phyloP scores from a whole-genome alignment of 1,140 invertebrate species.

The Calephelis virginiensis region DNA sequence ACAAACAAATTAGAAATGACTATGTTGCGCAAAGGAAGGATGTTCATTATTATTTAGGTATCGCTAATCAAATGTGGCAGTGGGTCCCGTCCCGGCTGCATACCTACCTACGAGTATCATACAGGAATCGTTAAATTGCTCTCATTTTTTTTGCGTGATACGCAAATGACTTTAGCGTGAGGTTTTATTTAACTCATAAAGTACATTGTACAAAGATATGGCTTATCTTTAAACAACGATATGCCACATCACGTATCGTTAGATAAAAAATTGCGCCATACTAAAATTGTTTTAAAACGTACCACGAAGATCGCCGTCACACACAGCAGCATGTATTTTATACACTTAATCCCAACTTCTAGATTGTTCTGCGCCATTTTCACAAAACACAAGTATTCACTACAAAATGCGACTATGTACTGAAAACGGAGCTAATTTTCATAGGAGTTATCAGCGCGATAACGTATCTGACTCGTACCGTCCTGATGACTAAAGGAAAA shows the following conservation, averaged over 20 bases:
- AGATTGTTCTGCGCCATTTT: slow-evolving; percentile 80
- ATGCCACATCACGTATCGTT: slow-evolving; percentile 4
- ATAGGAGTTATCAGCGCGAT: slow-evolving; percentile 46
- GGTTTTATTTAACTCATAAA: neutral
- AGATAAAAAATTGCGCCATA: slow-evolving; percentile 14
- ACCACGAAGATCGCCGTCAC: slow-evolving; percentile 93
- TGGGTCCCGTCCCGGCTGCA: too few relatives aligned
- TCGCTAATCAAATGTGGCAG: too few relatives aligned
- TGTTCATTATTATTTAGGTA: too few relatives aligned
- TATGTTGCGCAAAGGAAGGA: too few relatives aligned
- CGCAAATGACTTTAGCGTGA: too few relatives aligned
- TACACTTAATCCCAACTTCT: slow-evolving; percentile 86
- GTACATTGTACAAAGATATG: slow-evolving; percentile 1
- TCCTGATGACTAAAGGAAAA: slow-evolving; percentile 40
- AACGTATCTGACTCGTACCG: slow-evolving; percentile 37
- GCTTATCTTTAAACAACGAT: neutral
- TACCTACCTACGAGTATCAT: too few relatives aligned
- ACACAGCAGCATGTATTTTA: slow-evolving; percentile 90
- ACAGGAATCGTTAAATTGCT: too few relatives aligned
- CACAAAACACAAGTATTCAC: slow-evolving; percentile 29
- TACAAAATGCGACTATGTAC: slow-evolving; percentile 30
- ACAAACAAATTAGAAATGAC: too few relatives aligned
- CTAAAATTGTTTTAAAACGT: slow-evolving; percentile 66
- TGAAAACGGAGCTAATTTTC: slow-evolving; percentile 34
- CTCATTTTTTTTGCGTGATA: too few relatives aligned